A percentile compares a stretch with the other conserved stretches of the same genome.
phyloP scores from a whole-genome alignment of 2,888 invertebrate genomes.

The Epistrophe eligans region DNA sequence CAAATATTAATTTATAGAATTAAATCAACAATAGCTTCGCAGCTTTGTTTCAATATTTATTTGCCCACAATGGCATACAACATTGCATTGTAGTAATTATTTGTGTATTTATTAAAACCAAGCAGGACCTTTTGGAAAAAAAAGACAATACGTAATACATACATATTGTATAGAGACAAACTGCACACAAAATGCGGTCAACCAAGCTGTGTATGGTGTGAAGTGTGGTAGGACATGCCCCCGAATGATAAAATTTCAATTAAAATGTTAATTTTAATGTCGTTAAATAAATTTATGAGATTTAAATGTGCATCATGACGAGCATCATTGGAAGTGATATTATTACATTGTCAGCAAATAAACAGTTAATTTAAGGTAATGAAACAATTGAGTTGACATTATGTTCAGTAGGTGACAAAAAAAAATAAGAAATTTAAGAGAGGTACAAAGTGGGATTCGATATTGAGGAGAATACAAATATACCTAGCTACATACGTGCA shows the following conservation, averaged over 20 bases:
- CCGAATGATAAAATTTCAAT: conserved; percentile 80
- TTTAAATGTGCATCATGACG: conserved; percentile 41
- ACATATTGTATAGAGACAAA: background rate
- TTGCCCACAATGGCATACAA: conserved; percentile 2
- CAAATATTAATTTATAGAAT: conserved; percentile 49
- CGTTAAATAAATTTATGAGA: conserved; percentile 61
- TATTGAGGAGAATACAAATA: too few relatives aligned
- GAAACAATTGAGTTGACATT: conserved; percentile 15
- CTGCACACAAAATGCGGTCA: conserved; percentile 31
- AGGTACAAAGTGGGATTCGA: too few relatives aligned
- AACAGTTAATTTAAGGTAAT: conserved; percentile 5
- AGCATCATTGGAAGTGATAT: conserved; percentile 9
- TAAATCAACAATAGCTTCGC: conserved; percentile 12
- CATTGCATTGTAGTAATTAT: background rate
- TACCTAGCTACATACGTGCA: too few relatives aligned
- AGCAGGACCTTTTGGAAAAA: background rate
- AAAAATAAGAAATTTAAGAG: background rate
- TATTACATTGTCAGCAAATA: conserved; percentile 17
- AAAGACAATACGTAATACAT: background rate
- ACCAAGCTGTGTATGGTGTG: conserved; percentile 16
- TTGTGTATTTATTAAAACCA: conserved; percentile 3
- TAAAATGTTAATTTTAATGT: conserved; percentile 78
- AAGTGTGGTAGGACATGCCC: conserved; percentile 18
- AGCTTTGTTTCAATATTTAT: conserved; percentile 51
- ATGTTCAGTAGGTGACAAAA: too few relatives aligned